Conservation (phyloP, 1,140 invertebrate species). For the Drosophila parabipectinata region DNA sequence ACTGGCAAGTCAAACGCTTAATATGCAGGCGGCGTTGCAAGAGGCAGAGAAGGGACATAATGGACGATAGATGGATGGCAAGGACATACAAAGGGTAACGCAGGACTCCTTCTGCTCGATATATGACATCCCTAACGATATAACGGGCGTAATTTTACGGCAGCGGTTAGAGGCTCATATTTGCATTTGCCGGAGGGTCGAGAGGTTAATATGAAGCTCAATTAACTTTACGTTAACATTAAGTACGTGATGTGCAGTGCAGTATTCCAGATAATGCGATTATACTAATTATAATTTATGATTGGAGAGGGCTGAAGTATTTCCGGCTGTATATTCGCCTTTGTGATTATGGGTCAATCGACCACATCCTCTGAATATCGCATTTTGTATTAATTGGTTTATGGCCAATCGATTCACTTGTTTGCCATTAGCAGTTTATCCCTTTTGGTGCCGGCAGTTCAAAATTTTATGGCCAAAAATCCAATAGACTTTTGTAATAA, state of each 20-base stretch:
- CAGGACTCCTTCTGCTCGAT: conserved; percentile 19
- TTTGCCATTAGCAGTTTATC: neutral
- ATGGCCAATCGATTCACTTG: conserved; percentile 17
- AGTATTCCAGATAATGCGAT: conserved; percentile 26
- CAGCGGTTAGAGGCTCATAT: conserved; percentile 14
- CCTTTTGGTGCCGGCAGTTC: neutral
- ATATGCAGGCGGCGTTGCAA: conserved; percentile 55
- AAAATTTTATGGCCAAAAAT: neutral
- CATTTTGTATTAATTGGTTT: conserved; percentile 10
- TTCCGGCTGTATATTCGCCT: neutral
- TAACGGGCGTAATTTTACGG: conserved; percentile 27
- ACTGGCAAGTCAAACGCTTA: conserved; percentile 45
- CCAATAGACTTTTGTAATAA: neutral
- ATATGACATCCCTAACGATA: conserved; percentile 6
- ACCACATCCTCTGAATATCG: neutral
- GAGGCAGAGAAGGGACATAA: neutral
- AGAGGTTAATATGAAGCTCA: conserved; percentile 23
- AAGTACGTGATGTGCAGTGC: conserved; percentile 36
- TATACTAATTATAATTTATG: conserved; percentile 36
- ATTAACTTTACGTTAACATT: conserved; percentile 43
- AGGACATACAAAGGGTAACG: conserved; percentile 28
- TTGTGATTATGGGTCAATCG: conserved; percentile 9
- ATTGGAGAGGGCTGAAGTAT: neutral
- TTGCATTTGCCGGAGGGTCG: conserved; percentile 23
- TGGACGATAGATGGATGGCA: neutral